A percentile compares a stretch with the other conserved stretches of the same genome.
Evolutionary conservation across 92 coral and sea anemone species (phyloP).

Genomic region (Epizoanthus ramosus): DNA sequence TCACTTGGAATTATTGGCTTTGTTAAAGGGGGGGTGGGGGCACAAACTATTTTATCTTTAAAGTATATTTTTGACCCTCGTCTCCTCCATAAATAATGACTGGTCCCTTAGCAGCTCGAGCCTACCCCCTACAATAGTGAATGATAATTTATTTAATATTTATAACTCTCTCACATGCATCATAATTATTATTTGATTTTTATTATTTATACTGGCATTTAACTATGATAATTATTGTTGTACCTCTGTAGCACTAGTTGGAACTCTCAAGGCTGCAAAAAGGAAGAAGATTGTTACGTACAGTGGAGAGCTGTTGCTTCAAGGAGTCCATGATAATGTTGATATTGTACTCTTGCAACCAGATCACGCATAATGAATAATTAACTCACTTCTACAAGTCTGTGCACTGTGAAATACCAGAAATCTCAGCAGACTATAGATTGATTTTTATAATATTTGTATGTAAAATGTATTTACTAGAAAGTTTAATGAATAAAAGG

Average conservation of each 20-base stretch:
- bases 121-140: too few relatives aligned
- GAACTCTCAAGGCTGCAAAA: slow-evolving; percentile 96
- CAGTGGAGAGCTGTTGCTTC: slow-evolving; percentile 86
- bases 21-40: too few relatives aligned
- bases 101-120: too few relatives aligned
- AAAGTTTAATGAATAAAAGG: neutral
- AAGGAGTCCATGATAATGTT: slow-evolving; percentile 97
- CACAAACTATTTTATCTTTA: too few relatives aligned
- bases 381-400: neutral
- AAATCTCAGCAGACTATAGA: neutral
- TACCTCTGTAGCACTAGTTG: slow-evolving; percentile 84
- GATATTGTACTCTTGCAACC: slow-evolving; percentile 85
- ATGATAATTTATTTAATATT: too few relatives aligned
- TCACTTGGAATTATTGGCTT: too few relatives aligned
- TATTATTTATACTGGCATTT: neutral
- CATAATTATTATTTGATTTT: too few relatives aligned
- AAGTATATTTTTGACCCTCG: too few relatives aligned
- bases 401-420: neutral
- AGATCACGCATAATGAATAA: slow-evolving; percentile 26
- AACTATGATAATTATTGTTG: neutral
- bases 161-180: too few relatives aligned
- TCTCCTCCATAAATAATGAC: too few relatives aligned
- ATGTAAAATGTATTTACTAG: neutral
- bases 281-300: slow-evolving; percentile 92
- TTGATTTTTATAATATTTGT: neutral